These are phyloP conservation scores for Chaetops frenatus DNA, from an alignment of 2,113 vertebrate species.

Conservation along the genomic window DNA sequence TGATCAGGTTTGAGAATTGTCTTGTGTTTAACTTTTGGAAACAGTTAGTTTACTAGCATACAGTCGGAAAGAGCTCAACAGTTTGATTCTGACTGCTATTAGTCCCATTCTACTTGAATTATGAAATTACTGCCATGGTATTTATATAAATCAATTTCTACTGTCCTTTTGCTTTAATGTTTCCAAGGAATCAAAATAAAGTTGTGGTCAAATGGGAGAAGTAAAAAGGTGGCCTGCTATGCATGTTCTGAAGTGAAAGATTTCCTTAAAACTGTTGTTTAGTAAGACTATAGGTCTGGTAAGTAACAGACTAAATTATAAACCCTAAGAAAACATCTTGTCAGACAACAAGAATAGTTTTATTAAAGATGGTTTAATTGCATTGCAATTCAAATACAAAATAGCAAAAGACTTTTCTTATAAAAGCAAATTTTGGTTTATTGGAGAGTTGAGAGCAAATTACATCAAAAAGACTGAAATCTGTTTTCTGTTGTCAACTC, in stretches of 20 bases:
- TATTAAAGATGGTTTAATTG: background rate
- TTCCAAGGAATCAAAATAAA: background rate
- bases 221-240: background rate
- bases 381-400: background rate
- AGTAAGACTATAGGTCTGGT: background rate
- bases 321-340: background rate
- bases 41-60: background rate
- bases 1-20: background rate
- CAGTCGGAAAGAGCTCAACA: background rate
- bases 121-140: background rate
- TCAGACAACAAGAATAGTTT: background rate
- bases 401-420: background rate
- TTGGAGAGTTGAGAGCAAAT: background rate
- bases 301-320: background rate
- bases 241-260: background rate
- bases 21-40: background rate
- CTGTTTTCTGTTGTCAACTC: background rate
- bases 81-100: background rate
- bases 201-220: background rate
- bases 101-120: background rate
- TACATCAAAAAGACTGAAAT: accelerated
- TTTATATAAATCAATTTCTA: background rate
- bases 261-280: background rate
- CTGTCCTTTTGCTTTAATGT: background rate
- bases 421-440: background rate